Conservation (phyloP, 2,797 vertebrate species). For the Cercopithecus diana region DNA sequence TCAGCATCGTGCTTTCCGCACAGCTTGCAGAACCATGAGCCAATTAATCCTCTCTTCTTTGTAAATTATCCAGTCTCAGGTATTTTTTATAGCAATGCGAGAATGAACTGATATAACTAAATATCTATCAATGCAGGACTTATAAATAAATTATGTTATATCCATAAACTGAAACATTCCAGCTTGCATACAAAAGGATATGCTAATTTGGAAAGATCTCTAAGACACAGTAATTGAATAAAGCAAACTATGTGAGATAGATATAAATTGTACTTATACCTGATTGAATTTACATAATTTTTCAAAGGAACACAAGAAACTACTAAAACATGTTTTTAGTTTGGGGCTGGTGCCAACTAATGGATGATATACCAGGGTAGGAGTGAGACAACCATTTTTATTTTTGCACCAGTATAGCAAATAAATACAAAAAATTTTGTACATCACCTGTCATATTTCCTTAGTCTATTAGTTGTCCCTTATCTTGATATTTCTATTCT, state of each 20-base stretch:
- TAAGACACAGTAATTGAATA: not conserved
- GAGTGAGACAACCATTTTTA: no score
- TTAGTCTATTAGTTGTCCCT: not conserved
- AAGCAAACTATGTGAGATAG: not conserved
- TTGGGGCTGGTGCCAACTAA: not conserved
- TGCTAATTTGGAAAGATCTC: not conserved
- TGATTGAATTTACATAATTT: not conserved
- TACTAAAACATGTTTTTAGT: not conserved
- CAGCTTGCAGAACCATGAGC: no score
- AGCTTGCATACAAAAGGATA: not conserved
- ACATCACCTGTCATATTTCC: not conserved
- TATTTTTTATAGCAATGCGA: no score
- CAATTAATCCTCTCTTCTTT: no score
- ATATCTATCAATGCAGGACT: not conserved
- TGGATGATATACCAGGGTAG: not conserved
- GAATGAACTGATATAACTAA: not conserved
- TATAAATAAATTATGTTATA: not conserved
- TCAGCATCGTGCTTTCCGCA: no score
- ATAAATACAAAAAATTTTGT: not conserved
- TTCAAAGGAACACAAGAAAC: not conserved
- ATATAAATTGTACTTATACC: not conserved
- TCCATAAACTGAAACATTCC: not conserved
- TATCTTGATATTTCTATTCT: not conserved
- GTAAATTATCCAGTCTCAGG: no score
- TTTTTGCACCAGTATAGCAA: not conserved